Evolutionary conservation across 2,797 vertebrate genomes (phyloP).

Genomic region (Aselliscus stoliczkanus): DNA sequence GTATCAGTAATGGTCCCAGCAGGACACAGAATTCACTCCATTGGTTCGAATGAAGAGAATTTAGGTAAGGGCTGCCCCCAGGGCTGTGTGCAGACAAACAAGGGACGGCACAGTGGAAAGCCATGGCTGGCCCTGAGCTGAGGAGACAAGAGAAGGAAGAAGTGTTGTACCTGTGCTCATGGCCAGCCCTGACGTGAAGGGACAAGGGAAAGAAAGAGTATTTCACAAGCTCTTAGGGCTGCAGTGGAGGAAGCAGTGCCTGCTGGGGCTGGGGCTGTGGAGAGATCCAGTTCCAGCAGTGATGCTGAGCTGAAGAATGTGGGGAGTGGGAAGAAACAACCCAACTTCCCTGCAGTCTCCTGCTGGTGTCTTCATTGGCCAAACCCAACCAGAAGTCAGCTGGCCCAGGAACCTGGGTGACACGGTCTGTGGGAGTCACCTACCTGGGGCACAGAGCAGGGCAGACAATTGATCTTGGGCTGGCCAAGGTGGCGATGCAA

Average conservation of each 20-base stretch:
- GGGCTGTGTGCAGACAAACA: not conserved
- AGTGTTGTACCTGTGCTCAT: not conserved
- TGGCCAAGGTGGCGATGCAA: not conserved
- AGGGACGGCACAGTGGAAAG: not conserved
- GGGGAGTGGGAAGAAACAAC: fast-evolving
- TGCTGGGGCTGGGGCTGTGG: not conserved
- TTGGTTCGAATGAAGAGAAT: not conserved
- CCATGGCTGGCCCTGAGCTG: not conserved
- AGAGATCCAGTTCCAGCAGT: not conserved
- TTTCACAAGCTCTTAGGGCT: not conserved
- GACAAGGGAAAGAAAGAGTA: not conserved
- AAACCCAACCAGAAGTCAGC: not conserved
- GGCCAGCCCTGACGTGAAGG: not conserved
- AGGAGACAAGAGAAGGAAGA: not conserved
- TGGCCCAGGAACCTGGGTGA: not conserved
- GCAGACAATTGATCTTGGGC: not conserved
- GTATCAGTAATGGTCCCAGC: not conserved
- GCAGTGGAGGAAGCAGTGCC: not conserved
- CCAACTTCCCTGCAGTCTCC: not conserved
- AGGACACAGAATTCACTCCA: not conserved
- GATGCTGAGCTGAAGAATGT: not conserved
- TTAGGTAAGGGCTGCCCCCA: not conserved
- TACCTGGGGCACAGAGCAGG: not conserved
- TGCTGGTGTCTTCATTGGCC: not conserved
- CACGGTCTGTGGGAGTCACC: not conserved